Base-by-base conservation (phyloP, 2,113 vertebrate genomes). In the Eolophus roseicapilla region DNA sequence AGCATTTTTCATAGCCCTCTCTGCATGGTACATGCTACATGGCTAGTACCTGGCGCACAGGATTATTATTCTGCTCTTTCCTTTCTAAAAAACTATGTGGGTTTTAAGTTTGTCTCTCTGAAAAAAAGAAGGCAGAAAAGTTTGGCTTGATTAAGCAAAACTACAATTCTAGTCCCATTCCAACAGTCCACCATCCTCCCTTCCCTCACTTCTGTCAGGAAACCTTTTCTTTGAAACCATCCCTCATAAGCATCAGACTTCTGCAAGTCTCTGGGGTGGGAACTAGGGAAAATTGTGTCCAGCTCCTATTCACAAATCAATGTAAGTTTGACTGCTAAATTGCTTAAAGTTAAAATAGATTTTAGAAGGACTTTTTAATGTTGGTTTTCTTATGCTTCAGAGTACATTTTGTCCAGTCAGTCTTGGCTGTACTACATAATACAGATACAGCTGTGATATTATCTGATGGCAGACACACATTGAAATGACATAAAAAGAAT, bases 401-500 rank as follows among this genome's bases (percentile, higher is more conserved):
- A 49, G 63, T 69, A 62, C 16, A 14, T 47, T 85, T 86, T 50
- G 4, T 65, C 31, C 7, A 5, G 8, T 53, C 49, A 63, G 25
- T 78, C 64, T 70, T 0, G 0, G 8, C 35, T 17, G 17, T 63
- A 27, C 44, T 74, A 33, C 7, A 5, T 19, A 49, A 62, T 17
- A 62, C 44, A 80, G 50, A 57, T 39, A 52, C 13, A 80, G 13
- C 68, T 79, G 43, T 46, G 81, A 74, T 59, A 50, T 43, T 95
- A 65, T 85, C 64, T 83, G 92, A n/a, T 49, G 24, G 79, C 70
- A 90, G 71, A 90, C 35, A 29, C 73, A 35, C 41, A 76, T 4
- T 70, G 78, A 75, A 75, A 83, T 49, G 13, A 31, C 28, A 60
- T 27, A 17, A 77, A 46, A 78, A 60, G 31, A 92, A 91, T 94